These are phyloP conservation scores for Pandion haliaetus DNA, from an alignment of 2,113 vertebrate genomes.

Conservation along the genomic window DNA sequence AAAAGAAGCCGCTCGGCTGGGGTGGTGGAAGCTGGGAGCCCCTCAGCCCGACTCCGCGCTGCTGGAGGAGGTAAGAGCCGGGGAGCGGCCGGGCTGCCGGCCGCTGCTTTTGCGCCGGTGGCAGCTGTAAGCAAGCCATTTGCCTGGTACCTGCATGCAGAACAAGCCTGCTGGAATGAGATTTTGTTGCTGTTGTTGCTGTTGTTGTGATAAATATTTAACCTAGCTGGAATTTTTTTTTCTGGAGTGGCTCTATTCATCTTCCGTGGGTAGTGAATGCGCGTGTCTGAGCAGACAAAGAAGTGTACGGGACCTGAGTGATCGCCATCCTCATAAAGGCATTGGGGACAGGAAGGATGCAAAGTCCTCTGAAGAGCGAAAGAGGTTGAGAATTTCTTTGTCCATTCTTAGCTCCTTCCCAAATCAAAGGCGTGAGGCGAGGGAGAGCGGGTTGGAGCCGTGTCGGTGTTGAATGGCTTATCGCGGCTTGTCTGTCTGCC, in stretches of 20 bases:
- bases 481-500: neutral
- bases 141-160: constrained; percentile 4
- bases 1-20: constrained; percentile 33
- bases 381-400: constrained; percentile 52
- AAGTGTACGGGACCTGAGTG: constrained; percentile 16
- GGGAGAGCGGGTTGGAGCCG: neutral
- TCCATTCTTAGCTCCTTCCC: constrained; percentile 6
- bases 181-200: neutral
- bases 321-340: constrained; percentile 25
- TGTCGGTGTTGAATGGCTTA: neutral
- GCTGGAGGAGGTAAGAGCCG: constrained; percentile 70
- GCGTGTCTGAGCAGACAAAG: constrained; percentile 73
- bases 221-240: constrained; percentile 50
- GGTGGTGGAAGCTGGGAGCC: constrained; percentile 1
- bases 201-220: constrained; percentile 73
- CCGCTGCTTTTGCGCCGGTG: neutral
- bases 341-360: constrained; percentile 41
- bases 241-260: constrained; percentile 41
- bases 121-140: neutral
- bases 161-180: neutral
- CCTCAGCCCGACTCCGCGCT: neutral
- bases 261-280: constrained; percentile 36
- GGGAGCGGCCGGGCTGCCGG: neutral
- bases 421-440: constrained; percentile 13
- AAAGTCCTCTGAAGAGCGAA: constrained; percentile 22